phyloP scores from a whole-genome alignment of 2,113 vertebrate species.

The Protobothrops mucrosquamatus region DNA sequence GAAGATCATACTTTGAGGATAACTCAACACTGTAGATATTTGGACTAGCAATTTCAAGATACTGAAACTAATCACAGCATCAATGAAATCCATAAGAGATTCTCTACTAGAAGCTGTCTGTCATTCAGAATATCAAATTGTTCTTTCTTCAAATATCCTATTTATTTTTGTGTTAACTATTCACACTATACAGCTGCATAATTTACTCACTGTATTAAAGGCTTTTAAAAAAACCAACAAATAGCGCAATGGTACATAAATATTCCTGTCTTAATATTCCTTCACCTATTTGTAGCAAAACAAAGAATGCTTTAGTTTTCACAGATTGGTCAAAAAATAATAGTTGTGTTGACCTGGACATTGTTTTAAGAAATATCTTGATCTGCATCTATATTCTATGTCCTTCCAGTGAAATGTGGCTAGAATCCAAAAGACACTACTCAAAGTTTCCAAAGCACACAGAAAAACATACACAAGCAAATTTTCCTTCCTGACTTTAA shows the following conservation, averaged over 20 bases:
- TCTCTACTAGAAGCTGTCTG: background rate
- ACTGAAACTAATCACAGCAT: background rate
- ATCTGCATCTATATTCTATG: constrained; percentile 27
- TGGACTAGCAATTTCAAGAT: background rate
- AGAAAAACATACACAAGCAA: background rate
- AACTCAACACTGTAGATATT: background rate
- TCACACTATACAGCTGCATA: background rate
- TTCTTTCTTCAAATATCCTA: background rate
- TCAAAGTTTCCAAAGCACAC: background rate
- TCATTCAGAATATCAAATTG: background rate
- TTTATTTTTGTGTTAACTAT: background rate
- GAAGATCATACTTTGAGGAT: background rate
- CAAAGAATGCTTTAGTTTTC: constrained; percentile 43
- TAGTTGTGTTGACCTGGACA: background rate
- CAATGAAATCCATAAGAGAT: background rate
- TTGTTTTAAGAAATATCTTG: background rate
- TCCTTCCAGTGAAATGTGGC: background rate
- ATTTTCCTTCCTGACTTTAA: background rate
- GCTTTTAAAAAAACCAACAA: constrained; percentile 17
- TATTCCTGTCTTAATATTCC: background rate
- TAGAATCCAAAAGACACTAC: background rate
- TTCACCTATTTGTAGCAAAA: constrained; percentile 57
- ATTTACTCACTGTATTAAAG: background rate
- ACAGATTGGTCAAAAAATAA: background rate
- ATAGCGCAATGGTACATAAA: background rate